A percentile compares a stretch with the other conserved stretches of the same genome.
Conservation (phyloP, 2,888 invertebrate genomes). For the Erebia palarica region DNA sequence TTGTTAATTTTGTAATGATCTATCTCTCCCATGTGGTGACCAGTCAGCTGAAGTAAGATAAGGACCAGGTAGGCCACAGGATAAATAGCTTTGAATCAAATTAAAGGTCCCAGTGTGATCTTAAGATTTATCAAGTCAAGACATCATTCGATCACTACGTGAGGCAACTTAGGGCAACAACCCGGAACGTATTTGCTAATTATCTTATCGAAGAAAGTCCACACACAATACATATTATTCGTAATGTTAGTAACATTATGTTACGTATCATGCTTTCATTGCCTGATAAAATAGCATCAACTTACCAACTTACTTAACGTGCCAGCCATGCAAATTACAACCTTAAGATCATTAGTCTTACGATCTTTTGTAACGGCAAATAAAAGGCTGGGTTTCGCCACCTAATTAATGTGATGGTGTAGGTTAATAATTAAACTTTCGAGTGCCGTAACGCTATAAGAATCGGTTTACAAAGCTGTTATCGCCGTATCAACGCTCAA, state of each 20-base stretch:
- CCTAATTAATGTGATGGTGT: slow-evolving; percentile 46
- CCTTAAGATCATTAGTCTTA: slow-evolving; percentile 23
- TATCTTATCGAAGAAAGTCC: slow-evolving; percentile 70
- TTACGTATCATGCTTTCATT: slow-evolving; percentile 62
- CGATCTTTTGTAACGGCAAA: neutral
- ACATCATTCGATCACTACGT: slow-evolving; percentile 21
- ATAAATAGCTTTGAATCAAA: neutral
- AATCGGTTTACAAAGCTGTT: slow-evolving; percentile 47
- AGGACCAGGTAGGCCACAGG: neutral
- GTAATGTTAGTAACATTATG: slow-evolving; percentile 48
- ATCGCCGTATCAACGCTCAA: slow-evolving; percentile 46
- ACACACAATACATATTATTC: slow-evolving; percentile 51
- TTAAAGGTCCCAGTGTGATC: neutral
- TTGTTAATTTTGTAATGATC: no score
- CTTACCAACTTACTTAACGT: slow-evolving; percentile 31
- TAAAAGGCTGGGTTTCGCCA: neutral
- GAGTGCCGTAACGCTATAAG: slow-evolving; percentile 59
- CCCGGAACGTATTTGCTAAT: slow-evolving; percentile 45
- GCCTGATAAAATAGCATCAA: slow-evolving; percentile 43
- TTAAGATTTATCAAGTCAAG: slow-evolving; percentile 21
- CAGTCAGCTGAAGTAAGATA: no score
- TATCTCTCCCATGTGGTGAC: no score
- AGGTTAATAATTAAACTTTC: slow-evolving; percentile 72
- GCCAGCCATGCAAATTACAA: slow-evolving; percentile 22
- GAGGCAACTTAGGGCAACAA: slow-evolving; percentile 15